Evolutionary conservation across 2,797 vertebrate genomes (phyloP).

Genomic region (Synanceia verrucosa): DNA sequence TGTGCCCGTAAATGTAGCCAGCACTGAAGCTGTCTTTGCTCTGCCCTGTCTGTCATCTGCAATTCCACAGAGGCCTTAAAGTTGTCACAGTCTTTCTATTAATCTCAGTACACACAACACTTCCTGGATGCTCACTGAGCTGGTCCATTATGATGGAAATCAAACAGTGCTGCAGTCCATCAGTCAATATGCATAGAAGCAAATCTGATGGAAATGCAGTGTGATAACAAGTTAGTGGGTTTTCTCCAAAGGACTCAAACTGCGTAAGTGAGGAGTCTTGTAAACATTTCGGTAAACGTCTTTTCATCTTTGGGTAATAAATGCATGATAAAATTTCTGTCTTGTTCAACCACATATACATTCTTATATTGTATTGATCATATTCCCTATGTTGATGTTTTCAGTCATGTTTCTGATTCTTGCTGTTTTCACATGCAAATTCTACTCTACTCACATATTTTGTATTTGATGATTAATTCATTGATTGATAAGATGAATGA

Average conservation of each 20-base stretch:
- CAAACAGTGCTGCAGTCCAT: slow-evolving; percentile 35
- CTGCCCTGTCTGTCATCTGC: slow-evolving; percentile 9
- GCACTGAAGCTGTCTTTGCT: background rate
- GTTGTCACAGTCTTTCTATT: slow-evolving; percentile 40
- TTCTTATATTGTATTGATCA: background rate
- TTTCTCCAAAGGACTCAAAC: background rate
- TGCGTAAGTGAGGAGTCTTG: background rate
- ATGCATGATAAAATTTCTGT: background rate
- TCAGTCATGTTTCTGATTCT: background rate
- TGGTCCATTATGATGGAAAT: slow-evolving; percentile 33
- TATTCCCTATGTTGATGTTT: background rate
- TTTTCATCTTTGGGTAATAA: background rate
- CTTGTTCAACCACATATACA: background rate
- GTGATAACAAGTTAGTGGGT: slow-evolving; percentile 19
- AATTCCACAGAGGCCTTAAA: slow-evolving; percentile 14
- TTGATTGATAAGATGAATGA: background rate
- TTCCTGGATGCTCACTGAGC: slow-evolving; percentile 33
- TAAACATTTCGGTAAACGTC: background rate
- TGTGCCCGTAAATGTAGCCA: background rate
- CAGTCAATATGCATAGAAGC: slow-evolving; percentile 49
- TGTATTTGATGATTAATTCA: background rate
- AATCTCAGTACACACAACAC: slow-evolving; percentile 51
- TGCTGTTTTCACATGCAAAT: background rate
- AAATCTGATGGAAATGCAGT: slow-evolving; percentile 43
- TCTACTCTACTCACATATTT: background rate